These are phyloP conservation scores for Hedychridium roseum DNA, from an alignment of 2,888 invertebrate genomes.

Conservation along the genomic window DNA sequence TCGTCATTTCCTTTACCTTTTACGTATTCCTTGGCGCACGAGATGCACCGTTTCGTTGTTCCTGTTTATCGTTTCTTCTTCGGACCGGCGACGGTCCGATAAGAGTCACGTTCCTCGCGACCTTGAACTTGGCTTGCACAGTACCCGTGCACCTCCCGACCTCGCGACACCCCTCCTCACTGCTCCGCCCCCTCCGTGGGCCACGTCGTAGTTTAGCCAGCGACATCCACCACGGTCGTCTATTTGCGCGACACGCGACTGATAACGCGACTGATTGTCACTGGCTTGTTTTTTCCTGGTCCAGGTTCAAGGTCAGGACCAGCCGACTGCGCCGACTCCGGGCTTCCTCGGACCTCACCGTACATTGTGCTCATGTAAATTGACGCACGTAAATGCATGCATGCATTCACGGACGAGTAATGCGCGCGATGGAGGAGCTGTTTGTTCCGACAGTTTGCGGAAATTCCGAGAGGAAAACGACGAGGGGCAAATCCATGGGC, in stretches of 20 bases:
- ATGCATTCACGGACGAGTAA: no score
- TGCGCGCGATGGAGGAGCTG: no score
- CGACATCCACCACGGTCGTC: constrained; percentile 20
- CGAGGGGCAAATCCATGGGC: no score
- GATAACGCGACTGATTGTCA: constrained; percentile 41
- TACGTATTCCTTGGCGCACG: constrained; percentile 8
- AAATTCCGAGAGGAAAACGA: no score
- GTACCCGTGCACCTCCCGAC: constrained; percentile 4
- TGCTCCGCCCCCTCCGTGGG: constrained; percentile 12
- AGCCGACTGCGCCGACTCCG: neutral
- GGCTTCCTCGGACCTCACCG: neutral
- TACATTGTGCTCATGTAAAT: neutral
- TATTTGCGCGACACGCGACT: constrained; percentile 37
- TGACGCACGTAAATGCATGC: neutral
- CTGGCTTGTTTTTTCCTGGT: constrained; percentile 14
- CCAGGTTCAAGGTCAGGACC: constrained; percentile 14
- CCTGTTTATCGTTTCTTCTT: no score
- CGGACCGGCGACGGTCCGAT: no score
- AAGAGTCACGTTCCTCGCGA: constrained; percentile 33
- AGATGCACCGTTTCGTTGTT: no score
- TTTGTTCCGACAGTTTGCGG: no score
- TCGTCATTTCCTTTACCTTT: no score
- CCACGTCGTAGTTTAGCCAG: constrained; percentile 20
- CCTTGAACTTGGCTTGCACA: constrained; percentile 47
- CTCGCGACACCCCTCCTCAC: constrained; percentile 13